Evolutionary conservation across 2,113 vertebrate species (phyloP).

Genomic region (Recurvirostra avosetta): DNA sequence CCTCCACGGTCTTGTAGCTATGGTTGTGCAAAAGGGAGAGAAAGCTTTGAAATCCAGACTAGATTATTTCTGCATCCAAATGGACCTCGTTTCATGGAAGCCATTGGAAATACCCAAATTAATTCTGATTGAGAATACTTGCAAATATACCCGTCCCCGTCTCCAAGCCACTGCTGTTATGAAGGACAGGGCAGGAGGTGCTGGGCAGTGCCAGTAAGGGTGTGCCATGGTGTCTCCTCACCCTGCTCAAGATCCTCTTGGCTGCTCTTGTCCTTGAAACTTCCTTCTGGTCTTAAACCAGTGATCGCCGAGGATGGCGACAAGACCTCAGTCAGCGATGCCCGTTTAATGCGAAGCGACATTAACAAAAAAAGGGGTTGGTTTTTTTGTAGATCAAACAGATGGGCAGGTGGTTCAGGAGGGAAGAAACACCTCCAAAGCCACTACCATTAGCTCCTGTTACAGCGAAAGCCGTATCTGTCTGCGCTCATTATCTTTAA

Average conservation of each 20-base stretch:
- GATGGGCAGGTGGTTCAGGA: constrained; percentile 45
- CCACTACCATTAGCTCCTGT: not conserved
- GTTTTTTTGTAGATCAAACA: not conserved
- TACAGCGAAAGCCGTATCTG: not conserved
- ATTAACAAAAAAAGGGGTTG: not conserved
- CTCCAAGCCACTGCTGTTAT: not conserved
- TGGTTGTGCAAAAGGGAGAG: not conserved
- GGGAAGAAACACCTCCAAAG: constrained; percentile 32
- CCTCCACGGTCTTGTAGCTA: not conserved
- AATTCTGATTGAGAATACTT: not conserved
- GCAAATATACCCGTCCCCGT: not conserved
- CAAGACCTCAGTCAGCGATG: not conserved
- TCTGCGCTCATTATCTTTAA: constrained; percentile 45
- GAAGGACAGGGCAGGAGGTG: not conserved
- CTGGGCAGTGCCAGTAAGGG: not conserved
- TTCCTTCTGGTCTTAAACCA: not conserved
- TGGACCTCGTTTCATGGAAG: not conserved
- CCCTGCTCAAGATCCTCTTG: not conserved
- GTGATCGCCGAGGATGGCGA: not conserved
- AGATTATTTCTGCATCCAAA: not conserved
- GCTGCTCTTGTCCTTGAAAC: not conserved
- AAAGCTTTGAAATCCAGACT: not conserved
- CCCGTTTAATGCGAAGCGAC: not conserved
- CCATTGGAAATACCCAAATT: not conserved
- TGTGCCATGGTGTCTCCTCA: not conserved